Percentiles rank a stretch among this genome's conserved stretches.
Evolutionary conservation across 2,888 invertebrate species (phyloP).

Genomic region (Agrochola circellaris): DNA sequence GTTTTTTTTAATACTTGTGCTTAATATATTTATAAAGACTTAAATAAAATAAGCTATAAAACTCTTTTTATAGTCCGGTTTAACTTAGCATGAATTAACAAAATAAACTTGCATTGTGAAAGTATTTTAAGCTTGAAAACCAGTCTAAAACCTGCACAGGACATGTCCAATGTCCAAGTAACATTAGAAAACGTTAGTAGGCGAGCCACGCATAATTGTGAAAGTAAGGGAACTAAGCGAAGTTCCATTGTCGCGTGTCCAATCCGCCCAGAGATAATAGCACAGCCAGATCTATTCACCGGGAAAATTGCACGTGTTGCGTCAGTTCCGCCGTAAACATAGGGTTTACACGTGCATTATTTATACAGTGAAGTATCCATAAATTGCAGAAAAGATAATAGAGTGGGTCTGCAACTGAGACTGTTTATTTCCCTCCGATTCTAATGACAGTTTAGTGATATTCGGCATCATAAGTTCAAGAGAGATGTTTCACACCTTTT

Average conservation of each 20-base stretch:
- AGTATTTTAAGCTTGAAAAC: slow-evolving; percentile 19
- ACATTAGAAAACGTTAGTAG: slow-evolving; percentile 77
- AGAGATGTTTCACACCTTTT: slow-evolving; percentile 33
- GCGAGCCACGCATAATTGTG: slow-evolving; percentile 79
- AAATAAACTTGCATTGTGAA: slow-evolving; percentile 11
- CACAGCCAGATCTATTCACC: slow-evolving; percentile 44
- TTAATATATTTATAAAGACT: no score
- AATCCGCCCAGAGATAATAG: slow-evolving; percentile 60
- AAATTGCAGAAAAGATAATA: slow-evolving; percentile 26
- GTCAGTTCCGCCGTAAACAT: slow-evolving; percentile 47
- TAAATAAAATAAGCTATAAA: not conserved
- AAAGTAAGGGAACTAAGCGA: slow-evolving; percentile 83
- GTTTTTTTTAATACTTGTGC: not conserved
- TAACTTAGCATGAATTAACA: not conserved
- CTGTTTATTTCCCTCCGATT: slow-evolving; percentile 17
- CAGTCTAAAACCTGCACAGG: slow-evolving; percentile 2
- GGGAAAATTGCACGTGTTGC: slow-evolving; percentile 61
- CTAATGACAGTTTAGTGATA: not conserved
- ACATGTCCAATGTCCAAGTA: slow-evolving; percentile 26
- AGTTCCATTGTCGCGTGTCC: slow-evolving; percentile 81
- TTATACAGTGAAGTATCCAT: slow-evolving; percentile 32
- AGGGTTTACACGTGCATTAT: slow-evolving; percentile 43
- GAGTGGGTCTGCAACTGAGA: slow-evolving; percentile 3
- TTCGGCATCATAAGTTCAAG: slow-evolving; percentile 32
- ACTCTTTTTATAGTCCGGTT: not conserved